These are phyloP conservation scores for Chauna torquata DNA, from an alignment of 2,113 vertebrate genomes.

Conservation along the genomic window DNA sequence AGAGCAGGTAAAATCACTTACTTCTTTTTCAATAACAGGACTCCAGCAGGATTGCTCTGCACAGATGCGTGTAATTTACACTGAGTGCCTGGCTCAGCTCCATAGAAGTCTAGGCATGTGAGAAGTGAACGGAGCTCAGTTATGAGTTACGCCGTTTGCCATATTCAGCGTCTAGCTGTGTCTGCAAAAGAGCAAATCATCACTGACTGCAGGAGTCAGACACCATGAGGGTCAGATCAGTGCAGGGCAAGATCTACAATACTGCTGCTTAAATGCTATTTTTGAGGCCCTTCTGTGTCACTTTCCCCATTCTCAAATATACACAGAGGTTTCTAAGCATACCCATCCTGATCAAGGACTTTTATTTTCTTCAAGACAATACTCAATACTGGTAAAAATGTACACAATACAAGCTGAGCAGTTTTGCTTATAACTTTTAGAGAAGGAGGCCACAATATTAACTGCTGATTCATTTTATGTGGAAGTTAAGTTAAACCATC, in stretches of 20 bases:
- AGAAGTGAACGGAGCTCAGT: background rate
- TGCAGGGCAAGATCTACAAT: background rate
- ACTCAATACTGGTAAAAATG: background rate
- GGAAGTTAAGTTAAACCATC: background rate
- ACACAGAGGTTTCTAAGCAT: background rate
- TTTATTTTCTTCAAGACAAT: background rate
- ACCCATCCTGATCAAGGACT: background rate
- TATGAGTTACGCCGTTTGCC: background rate
- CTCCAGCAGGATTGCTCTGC: background rate
- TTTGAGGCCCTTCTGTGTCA: background rate
- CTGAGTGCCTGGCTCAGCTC: fast-evolving
- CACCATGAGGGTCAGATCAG: background rate
- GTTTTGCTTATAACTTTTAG: background rate
- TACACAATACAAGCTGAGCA: background rate
- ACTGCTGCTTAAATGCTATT: background rate
- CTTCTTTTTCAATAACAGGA: background rate
- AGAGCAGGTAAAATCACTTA: background rate
- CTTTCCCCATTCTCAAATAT: background rate
- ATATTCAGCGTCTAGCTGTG: background rate
- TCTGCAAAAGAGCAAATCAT: background rate
- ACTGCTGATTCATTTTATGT: background rate
- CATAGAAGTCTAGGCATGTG: background rate
- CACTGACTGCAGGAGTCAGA: background rate
- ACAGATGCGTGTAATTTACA: background rate
- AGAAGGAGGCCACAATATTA: background rate